Evolutionary conservation across 2,113 vertebrate genomes (phyloP).

Genomic region (Amia ocellicauda): DNA sequence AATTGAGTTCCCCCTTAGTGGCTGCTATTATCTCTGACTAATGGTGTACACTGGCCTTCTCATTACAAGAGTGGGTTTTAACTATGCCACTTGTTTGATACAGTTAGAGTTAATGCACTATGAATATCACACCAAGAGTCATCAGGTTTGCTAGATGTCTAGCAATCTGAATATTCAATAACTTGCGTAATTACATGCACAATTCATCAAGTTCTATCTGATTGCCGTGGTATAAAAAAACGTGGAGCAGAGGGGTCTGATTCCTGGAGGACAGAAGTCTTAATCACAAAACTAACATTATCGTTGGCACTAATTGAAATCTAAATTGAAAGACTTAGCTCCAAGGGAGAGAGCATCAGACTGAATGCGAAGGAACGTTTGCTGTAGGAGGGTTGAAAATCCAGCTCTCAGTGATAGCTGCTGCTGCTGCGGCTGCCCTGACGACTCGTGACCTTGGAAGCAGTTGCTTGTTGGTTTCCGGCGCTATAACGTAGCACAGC

Average conservation of each 20-base stretch:
- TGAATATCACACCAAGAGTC: slow-evolving; percentile 63
- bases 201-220: slow-evolving; percentile 77
- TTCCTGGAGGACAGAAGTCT: slow-evolving; percentile 71
- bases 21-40: slow-evolving; percentile 57
- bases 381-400: slow-evolving; percentile 12
- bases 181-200: slow-evolving; percentile 75
- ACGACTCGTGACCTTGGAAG: background rate
- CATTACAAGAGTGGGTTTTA: slow-evolving; percentile 62
- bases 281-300: slow-evolving; percentile 78
- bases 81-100: slow-evolving; percentile 60
- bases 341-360: slow-evolving; percentile 53
- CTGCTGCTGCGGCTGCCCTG: background rate
- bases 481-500: slow-evolving; percentile 26
- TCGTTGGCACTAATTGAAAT: slow-evolving; percentile 62
- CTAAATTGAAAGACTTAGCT: slow-evolving; percentile 70
- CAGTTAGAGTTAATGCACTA: slow-evolving; percentile 65
- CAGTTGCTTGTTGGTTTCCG: slow-evolving; percentile 13
- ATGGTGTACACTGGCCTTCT: slow-evolving; percentile 54
- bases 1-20: slow-evolving; percentile 57
- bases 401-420: background rate
- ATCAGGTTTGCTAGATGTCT: slow-evolving; percentile 37
- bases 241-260: slow-evolving; percentile 64
- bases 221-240: slow-evolving; percentile 68
- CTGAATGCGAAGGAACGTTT: slow-evolving; percentile 36
- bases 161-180: slow-evolving; percentile 74